Base-by-base conservation (phyloP, 2,888 invertebrate species). In the Spialia ferax region DNA sequence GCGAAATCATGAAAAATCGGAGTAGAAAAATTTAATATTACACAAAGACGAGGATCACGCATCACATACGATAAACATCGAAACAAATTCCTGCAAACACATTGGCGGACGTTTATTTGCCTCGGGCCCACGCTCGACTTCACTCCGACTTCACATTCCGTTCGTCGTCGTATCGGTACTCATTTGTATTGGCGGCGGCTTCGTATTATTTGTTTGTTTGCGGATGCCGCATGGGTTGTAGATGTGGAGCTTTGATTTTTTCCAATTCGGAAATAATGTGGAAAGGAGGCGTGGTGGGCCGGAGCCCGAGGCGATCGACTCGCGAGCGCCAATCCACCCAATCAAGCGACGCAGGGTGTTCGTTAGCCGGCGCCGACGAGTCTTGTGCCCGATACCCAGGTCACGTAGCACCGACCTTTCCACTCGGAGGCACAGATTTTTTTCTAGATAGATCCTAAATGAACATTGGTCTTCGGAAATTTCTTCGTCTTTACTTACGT, bases 131-230 rank as follows among this genome's bases (percentile, higher is more conserved):
- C 89, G 90, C 88, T 87, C 85, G 82, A 79, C 76, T 85, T 85
- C 85, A 79, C 86, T 76, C 77, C 84, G 86, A 86, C 85, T 89
- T 88, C 88, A 80, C 86, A 88, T 89, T 88, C 89, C 82, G 80
- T 80, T 85, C 86, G 84, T 57, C 82, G 78, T 82, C 86, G 88
- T 89, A 91, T 93, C 93, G 87, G 79, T 89, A 81, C 91, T 93
- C 93, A 93, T 93, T 91, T 89, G 90, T 93, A 93, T 93, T 91
- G 91, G 88, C 80, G 81, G 88, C 76, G 81, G 87, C 77, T 86
- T 85, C 86, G 89, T 89, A 88, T 93, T 92, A 92, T 93, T 93
- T 92, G 89, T 92, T 91, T 92, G 89, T 91, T 91, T 91, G 88
- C 85, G 86, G 84, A 88, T 88, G 87, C 88, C 63, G 86, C 86